Conservation (phyloP, 1,140 invertebrate genomes). For the Drosophila kepulauana region DNA sequence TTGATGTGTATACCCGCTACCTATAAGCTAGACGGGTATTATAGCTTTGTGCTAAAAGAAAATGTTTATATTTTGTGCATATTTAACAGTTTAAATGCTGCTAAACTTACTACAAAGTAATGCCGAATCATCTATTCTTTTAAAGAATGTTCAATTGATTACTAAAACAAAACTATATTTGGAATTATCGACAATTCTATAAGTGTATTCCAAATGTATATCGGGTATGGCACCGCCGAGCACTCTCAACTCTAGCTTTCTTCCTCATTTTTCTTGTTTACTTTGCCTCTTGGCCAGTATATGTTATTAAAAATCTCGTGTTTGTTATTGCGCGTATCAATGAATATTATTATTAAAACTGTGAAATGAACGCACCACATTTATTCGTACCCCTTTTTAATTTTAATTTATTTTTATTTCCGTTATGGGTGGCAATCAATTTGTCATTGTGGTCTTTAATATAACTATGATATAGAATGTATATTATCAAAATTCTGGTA, state of each 20-base stretch:
- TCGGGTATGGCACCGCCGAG: too few species aligned
- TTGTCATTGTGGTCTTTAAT: conserved; percentile 8
- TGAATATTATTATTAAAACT: conserved; percentile 78
- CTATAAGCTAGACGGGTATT: too few species aligned
- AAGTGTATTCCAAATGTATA: too few species aligned
- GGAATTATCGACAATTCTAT: too few species aligned
- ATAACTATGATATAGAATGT: background rate
- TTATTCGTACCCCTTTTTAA: background rate
- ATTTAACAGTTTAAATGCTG: too few species aligned
- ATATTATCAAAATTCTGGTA: background rate
- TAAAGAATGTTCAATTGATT: too few species aligned
- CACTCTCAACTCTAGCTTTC: too few species aligned
- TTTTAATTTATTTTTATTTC: background rate
- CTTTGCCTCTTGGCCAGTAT: conserved; percentile 68
- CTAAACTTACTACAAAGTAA: too few species aligned
- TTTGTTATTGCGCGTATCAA: conserved; percentile 75
- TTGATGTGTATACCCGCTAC: background rate
- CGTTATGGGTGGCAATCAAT: conserved; percentile 3
- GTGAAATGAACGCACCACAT: conserved; percentile 40
- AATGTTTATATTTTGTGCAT: too few species aligned
- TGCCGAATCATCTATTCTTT: too few species aligned
- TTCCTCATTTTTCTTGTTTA: conserved; percentile 32
- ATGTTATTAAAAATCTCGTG: conserved; percentile 76
- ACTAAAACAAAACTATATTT: too few species aligned
- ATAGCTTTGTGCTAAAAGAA: too few species aligned